Evolutionary conservation across 2,888 invertebrate genomes (phyloP), one percentile per base, ranked within the genome.

Genomic region (Esperia sulphurella): DNA sequence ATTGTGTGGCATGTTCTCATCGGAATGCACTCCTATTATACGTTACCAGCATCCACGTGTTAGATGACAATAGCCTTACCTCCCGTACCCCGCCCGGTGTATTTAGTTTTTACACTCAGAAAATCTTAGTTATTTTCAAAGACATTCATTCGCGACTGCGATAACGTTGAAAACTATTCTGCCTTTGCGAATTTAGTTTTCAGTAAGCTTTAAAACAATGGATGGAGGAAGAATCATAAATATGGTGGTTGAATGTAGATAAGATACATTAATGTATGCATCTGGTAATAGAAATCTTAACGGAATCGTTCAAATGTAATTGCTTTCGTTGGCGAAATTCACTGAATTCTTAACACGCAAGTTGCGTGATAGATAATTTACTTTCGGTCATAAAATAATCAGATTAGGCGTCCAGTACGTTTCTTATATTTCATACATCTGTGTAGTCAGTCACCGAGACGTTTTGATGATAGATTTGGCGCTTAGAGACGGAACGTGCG

Each of bases 1-100:
- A 81, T 80, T 86, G 82, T 86, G 60, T 69, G 74, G 79, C 71
- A 71, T 72, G 69, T 68, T 81, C 79, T 80, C 83, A 65, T 71
- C 64, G 87, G 86, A 87, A 88, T 86, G 85, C 80, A 79, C 76
- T 75, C 75, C 75, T 75, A 81, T 79, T 83, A 77, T 74, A 75
- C 79, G 71, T n/a, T n/a, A n/a, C n/a, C 76, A 76, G 70, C 68
- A 73, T 75, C 72, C 72, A 73, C 67, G 66, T 71, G 68, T 68
- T 13, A n/a, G 39, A 39, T 39, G 21, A 21, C 21, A 21, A 10
- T 31, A 10, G 8, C 31, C 8, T 31, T 5, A 31, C 9, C 7
- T 10, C 10, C 31, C 31, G 31, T 10, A 8, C 10, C 31, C 31
- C 31, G 31, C 10, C 31, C 10, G 31, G 8, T 31, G 40, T 9